phyloP scores from a whole-genome alignment of 2,888 invertebrate genomes.

The Cistogaster globosa region DNA sequence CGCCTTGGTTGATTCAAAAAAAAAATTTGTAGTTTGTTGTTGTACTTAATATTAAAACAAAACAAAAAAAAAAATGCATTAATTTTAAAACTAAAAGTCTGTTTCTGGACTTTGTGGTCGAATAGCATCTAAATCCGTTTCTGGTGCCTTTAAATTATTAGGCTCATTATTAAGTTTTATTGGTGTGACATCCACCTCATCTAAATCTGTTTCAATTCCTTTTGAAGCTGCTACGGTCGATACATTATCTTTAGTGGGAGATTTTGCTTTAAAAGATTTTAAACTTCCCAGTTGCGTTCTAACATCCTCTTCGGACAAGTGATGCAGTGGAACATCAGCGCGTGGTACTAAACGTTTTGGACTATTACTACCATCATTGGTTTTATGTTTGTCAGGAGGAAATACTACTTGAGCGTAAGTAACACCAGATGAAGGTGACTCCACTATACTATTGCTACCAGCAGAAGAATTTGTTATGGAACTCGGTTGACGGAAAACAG shows the following conservation, averaged over 20 bases:
- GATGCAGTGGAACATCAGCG: constrained; percentile 80
- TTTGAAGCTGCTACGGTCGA: background rate
- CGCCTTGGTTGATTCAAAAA: no score
- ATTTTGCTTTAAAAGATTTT: constrained; percentile 78
- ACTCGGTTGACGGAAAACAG: constrained; percentile 79
- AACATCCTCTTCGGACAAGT: constrained; percentile 80
- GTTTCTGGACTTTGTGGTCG: constrained; percentile 81
- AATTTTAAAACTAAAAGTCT: constrained; percentile 76
- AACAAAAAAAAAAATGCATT: background rate
- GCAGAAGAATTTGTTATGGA: constrained; percentile 78
- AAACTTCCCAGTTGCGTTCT: constrained; percentile 78
- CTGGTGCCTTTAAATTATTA: background rate
- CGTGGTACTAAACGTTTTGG: constrained; percentile 79
- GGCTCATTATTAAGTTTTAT: background rate
- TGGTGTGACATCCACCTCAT: constrained; percentile 41
- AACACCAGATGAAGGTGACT: constrained; percentile 75
- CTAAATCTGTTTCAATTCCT: constrained; percentile 55
- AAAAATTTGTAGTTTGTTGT: no score
- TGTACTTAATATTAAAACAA: background rate
- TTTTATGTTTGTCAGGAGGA: constrained; percentile 78
- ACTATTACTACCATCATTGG: constrained; percentile 75
- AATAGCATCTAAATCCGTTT: constrained; percentile 66
- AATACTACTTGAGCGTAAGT: constrained; percentile 81
- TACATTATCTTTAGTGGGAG: constrained; percentile 9
- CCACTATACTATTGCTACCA: constrained; percentile 75